phyloP scores from a whole-genome alignment of 2,888 invertebrate species.

The Opisthograptis luteolata region DNA sequence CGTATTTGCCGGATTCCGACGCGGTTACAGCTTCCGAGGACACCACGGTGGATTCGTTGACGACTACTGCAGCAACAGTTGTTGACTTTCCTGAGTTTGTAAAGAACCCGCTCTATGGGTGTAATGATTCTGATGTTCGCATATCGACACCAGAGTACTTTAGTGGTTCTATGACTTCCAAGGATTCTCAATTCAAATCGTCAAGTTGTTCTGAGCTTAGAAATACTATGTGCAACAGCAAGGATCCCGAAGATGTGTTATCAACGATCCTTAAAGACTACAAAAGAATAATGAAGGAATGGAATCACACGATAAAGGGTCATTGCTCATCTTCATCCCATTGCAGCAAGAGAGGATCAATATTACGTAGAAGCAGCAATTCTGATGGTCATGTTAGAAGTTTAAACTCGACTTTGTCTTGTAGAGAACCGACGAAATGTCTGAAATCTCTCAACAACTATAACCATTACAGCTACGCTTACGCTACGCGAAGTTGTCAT shows the following conservation, averaged over 20 bases:
- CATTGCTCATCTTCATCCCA: conserved; percentile 65
- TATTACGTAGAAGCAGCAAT: conserved; percentile 58
- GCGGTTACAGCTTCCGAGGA: conserved; percentile 72
- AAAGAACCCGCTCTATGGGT: conserved; percentile 75
- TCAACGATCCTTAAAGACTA: conserved; percentile 72
- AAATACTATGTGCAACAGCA: conserved; percentile 63
- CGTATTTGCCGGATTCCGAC: conserved; percentile 76
- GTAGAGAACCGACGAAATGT: conserved; percentile 59
- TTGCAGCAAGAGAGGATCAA: conserved; percentile 55
- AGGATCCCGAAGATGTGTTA: conserved; percentile 57
- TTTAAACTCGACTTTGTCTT: conserved; percentile 69
- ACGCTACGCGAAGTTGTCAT: conserved; percentile 46
- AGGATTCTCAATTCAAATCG: conserved; percentile 72
- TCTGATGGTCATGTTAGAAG: conserved; percentile 66
- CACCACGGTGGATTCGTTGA: conserved; percentile 65
- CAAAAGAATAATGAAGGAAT: conserved; percentile 78
- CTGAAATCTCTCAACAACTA: conserved; percentile 51
- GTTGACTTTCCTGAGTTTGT: conserved; percentile 68
- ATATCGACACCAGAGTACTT: conserved; percentile 61
- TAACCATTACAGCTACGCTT: conserved; percentile 63
- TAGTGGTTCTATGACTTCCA: conserved; percentile 58
- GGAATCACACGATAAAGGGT: conserved; percentile 74
- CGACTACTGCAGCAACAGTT: conserved; percentile 64
- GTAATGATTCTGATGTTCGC: conserved; percentile 60
- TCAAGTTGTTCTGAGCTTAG: conserved; percentile 74